Conservation (phyloP, 2,888 invertebrate species). For the Oxystoma pomonae region DNA sequence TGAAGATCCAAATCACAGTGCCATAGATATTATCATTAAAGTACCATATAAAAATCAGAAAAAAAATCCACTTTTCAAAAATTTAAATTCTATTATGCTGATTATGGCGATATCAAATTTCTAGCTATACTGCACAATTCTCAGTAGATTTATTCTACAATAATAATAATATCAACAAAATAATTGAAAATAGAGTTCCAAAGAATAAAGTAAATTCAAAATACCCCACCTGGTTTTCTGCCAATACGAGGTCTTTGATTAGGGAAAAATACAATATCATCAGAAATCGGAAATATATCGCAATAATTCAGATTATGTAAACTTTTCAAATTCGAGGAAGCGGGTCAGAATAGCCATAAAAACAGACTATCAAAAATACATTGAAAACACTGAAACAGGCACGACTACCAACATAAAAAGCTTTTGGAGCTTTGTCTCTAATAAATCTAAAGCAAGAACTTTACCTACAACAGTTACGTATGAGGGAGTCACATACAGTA, state of each 20-base stretch:
- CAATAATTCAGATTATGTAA: background rate
- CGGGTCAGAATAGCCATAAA: background rate
- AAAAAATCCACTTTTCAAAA: no score
- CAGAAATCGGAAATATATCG: background rate
- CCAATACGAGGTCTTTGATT: background rate
- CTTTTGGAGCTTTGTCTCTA: background rate
- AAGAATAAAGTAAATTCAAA: conserved; percentile 1
- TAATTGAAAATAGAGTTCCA: conserved; percentile 1
- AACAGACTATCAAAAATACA: background rate
- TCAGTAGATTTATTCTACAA: background rate
- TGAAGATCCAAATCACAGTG: no score
- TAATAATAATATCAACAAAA: background rate
- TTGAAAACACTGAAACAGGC: background rate
- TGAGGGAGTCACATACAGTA: background rate
- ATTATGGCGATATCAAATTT: background rate
- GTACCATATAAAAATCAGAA: no score
- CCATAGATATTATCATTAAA: no score
- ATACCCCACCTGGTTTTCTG: conserved; percentile 1
- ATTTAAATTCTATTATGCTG: no score
- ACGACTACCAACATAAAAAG: conserved; percentile 1
- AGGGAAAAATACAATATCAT: background rate
- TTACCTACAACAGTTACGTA: background rate
- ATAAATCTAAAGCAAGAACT: no score
- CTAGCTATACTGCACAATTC: background rate
- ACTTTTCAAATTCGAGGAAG: background rate